Evolutionary conservation across 2,888 invertebrate species (phyloP).

Genomic region (Synergus japonicus): DNA sequence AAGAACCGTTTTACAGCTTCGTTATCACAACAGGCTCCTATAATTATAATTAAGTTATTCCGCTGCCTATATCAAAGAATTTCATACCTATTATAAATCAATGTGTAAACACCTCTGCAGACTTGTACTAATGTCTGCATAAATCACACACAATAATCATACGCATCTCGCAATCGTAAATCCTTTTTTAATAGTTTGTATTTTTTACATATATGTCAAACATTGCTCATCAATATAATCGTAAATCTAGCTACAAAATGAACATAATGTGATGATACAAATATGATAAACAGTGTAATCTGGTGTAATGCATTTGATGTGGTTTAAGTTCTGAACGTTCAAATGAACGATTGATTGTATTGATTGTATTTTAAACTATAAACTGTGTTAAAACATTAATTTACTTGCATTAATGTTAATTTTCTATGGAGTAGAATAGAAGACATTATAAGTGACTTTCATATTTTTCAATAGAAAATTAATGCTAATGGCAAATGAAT

Average conservation of each 20-base stretch:
- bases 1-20: constrained; percentile 59
- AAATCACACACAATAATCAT: constrained; percentile 17
- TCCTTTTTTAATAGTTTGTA: constrained; percentile 1
- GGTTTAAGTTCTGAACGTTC: too few relatives aligned
- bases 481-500: too few relatives aligned
- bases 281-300: too few relatives aligned
- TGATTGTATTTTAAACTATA: too few relatives aligned
- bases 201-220: neutral
- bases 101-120: constrained; percentile 38
- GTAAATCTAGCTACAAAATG: neutral
- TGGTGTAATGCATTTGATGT: neutral
- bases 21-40: constrained; percentile 42
- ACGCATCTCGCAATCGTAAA: constrained; percentile 16
- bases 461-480: too few relatives aligned
- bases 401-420: too few relatives aligned
- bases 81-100: constrained; percentile 40
- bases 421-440: too few relatives aligned
- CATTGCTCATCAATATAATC: neutral
- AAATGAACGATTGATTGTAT: too few relatives aligned
- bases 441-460: too few relatives aligned
- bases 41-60: constrained; percentile 42
- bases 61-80: constrained; percentile 32
- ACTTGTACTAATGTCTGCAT: constrained; percentile 30
- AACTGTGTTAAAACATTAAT: too few relatives aligned
- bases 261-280: neutral